Percentiles rank a stretch among this genome's conserved stretches.
phyloP scores from a whole-genome alignment of 2,113 vertebrate genomes.

The Nipponia nippon region DNA sequence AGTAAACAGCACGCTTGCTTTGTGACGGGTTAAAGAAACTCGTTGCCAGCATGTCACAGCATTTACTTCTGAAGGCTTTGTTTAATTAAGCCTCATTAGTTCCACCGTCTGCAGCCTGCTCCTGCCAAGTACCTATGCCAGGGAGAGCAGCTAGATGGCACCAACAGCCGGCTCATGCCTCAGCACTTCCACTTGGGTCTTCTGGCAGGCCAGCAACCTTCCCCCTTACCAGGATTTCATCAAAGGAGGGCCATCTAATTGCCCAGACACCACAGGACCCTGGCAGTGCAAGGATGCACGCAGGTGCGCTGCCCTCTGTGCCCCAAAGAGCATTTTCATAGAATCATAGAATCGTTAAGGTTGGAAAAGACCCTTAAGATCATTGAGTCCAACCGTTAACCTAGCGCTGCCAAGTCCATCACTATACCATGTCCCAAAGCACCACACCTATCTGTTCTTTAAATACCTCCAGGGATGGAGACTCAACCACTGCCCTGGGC shows the following conservation, averaged over 20 bases:
- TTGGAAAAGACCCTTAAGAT: too few relatives aligned
- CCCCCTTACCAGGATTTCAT: not conserved
- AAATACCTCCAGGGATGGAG: too few relatives aligned
- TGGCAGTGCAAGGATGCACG: not conserved
- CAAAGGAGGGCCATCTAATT: fast-evolving
- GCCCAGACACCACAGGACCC: not conserved
- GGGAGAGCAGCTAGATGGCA: not conserved
- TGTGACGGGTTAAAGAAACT: not conserved
- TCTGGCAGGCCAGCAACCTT: not conserved
- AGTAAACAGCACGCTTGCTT: not conserved
- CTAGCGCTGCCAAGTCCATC: too few relatives aligned
- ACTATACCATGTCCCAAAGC: too few relatives aligned
- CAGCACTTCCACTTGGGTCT: fast-evolving
- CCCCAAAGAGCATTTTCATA: not conserved
- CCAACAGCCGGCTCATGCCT: not conserved
- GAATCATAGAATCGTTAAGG: too few relatives aligned
- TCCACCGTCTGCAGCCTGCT: not conserved
- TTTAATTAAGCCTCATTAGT: constrained; percentile 46
- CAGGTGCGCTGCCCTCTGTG: too few relatives aligned
- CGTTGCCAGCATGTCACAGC: not conserved
- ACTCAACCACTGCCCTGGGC: too few relatives aligned
- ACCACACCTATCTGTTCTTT: too few relatives aligned
- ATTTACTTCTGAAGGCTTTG: not conserved
- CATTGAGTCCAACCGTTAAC: too few relatives aligned
- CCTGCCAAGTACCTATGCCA: not conserved